Conservation (phyloP, 2,888 invertebrate species). For the Campopleginae sp. region DNA sequence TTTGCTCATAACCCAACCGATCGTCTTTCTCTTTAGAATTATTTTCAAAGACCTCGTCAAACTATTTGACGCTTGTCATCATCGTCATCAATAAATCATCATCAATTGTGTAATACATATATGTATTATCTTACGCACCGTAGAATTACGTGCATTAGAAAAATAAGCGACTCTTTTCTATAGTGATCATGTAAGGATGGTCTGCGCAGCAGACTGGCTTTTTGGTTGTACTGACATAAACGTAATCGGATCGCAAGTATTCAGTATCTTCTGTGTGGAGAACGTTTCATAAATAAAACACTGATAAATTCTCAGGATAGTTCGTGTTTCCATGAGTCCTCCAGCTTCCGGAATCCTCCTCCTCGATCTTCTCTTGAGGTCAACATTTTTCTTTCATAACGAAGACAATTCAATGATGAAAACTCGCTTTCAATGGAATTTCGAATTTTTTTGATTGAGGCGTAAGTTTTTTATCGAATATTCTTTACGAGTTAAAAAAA, state of each 20-base stretch:
- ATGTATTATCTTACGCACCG: conserved; percentile 63
- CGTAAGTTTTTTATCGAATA: no score
- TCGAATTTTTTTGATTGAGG: no score
- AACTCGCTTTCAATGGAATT: no score
- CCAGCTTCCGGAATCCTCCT: background rate
- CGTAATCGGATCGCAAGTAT: conserved; percentile 70
- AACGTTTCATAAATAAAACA: conserved; percentile 81
- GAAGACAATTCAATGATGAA: no score
- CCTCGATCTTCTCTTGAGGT: background rate
- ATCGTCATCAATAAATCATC: conserved; percentile 66
- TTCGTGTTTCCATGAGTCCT: conserved; percentile 40
- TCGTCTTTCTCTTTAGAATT: background rate
- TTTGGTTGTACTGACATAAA: conserved; percentile 65
- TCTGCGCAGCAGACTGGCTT: conserved; percentile 44
- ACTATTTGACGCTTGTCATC: conserved; percentile 36
- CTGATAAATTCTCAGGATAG: conserved; percentile 69
- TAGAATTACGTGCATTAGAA: conserved; percentile 75
- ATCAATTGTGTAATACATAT: conserved; percentile 52
- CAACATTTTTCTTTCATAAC: no score
- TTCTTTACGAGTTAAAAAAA: no score
- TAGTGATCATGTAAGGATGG: conserved; percentile 68
- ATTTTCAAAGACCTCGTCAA: conserved; percentile 30
- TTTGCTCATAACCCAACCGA: background rate
- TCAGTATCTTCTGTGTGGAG: conserved; percentile 77
- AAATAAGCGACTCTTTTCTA: conserved; percentile 73